Evolutionary conservation across 2,888 invertebrate species (phyloP).

Genomic region (Diogma glabrata): DNA sequence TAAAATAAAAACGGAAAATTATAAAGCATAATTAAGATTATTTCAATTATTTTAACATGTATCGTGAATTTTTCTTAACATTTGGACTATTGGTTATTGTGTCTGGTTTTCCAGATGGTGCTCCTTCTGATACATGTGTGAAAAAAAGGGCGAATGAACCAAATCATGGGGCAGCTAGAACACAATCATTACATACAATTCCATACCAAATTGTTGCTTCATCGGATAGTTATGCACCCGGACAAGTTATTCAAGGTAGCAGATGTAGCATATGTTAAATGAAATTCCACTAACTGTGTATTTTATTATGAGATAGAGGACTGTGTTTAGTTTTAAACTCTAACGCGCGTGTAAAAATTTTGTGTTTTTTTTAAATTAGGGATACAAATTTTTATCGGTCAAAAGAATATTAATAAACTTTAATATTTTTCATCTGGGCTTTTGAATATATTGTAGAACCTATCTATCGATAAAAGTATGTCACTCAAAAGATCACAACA

Average conservation of each 20-base stretch:
- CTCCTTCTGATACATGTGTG: conserved; percentile 69
- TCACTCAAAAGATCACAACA: too few species aligned
- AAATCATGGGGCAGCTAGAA: conserved; percentile 60
- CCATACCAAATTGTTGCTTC: conserved; percentile 60
- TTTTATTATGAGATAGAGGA: too few species aligned
- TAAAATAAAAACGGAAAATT: background rate
- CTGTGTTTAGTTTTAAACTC: too few species aligned
- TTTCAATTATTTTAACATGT: background rate
- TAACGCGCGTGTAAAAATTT: too few species aligned
- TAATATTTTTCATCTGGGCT: too few species aligned
- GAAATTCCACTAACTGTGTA: background rate
- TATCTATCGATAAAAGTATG: too few species aligned
- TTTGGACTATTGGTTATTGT: conserved; percentile 31
- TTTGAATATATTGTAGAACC: too few species aligned
- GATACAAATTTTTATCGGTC: too few species aligned
- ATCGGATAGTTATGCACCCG: conserved; percentile 51
- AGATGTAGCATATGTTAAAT: too few species aligned
- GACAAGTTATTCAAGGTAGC: conserved; percentile 55
- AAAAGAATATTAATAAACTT: too few species aligned
- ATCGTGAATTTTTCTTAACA: conserved; percentile 23
- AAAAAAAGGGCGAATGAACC: conserved; percentile 65
- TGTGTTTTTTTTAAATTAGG: too few species aligned
- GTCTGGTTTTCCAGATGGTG: conserved; percentile 62
- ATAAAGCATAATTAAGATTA: background rate
- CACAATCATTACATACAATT: conserved; percentile 49